Conservation (phyloP, 1,140 invertebrate genomes). For the Zaprionus ornatus region DNA sequence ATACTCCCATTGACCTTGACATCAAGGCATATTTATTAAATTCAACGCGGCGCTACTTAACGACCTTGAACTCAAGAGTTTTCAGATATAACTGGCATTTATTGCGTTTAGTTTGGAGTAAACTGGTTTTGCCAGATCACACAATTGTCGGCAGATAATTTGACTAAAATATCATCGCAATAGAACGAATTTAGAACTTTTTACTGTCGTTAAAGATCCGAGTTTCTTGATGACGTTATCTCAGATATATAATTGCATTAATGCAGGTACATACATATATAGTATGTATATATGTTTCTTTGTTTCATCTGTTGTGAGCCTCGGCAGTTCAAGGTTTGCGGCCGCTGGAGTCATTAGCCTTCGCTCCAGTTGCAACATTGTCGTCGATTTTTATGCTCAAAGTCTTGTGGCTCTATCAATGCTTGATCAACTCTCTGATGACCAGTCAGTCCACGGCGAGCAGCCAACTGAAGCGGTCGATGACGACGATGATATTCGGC, state of each 20-base stretch:
- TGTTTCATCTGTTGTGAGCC: neutral
- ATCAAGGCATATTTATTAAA: neutral
- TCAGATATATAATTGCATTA: neutral
- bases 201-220: neutral
- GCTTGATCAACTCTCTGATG: neutral
- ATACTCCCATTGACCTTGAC: conserved; percentile 33
- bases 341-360: conserved; percentile 38
- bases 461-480: conserved; percentile 39
- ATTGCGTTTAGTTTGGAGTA: conserved; percentile 31
- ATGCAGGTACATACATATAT: neutral
- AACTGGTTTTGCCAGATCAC: conserved; percentile 53
- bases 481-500: conserved; percentile 17
- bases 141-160: neutral
- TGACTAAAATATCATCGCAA: neutral
- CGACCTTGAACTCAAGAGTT: conserved; percentile 10
- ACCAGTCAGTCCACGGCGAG: conserved; percentile 39
- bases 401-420: conserved; percentile 12
- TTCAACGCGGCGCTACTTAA: conserved; percentile 1
- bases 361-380: conserved; percentile 20
- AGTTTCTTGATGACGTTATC: neutral
- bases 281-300: neutral
- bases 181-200: neutral
- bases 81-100: conserved; percentile 8
- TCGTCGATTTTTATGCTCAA: conserved; percentile 9
- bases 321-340: conserved; percentile 44